Percentiles rank a stretch among this genome's conserved stretches.
phyloP scores from a whole-genome alignment of 2,113 vertebrate species.

The Fulica atra region DNA sequence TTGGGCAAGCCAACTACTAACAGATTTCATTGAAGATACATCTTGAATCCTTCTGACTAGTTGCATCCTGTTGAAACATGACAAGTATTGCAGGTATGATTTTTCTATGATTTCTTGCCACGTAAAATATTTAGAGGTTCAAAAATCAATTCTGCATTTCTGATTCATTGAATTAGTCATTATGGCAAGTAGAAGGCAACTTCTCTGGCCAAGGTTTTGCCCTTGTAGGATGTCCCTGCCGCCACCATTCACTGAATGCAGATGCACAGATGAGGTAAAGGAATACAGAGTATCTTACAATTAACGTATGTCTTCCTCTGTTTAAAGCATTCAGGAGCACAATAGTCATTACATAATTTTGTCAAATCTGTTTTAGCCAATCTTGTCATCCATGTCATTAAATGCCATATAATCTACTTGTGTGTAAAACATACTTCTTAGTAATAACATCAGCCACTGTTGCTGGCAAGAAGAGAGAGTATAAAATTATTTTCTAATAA shows the following conservation, averaged over 20 bases:
- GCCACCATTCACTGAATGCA: background rate
- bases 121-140: background rate
- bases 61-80: background rate
- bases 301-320: background rate
- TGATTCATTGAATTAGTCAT: background rate
- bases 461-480: background rate
- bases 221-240: fast-evolving
- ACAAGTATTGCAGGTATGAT: background rate
- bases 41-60: background rate
- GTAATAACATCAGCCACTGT: background rate
- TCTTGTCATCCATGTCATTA: background rate
- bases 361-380: background rate
- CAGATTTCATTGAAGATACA: background rate
- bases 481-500: background rate
- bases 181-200: background rate
- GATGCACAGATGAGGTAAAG: background rate
- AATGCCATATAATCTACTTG: background rate
- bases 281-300: background rate
- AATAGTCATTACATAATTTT: background rate
- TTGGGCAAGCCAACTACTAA: background rate
- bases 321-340: background rate
- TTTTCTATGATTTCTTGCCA: background rate
- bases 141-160: background rate
- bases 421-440: background rate
- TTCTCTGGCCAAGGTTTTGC: background rate